Evolutionary conservation across 2,888 invertebrate genomes (phyloP).

Genomic region (Plemyria rubiginata): DNA sequence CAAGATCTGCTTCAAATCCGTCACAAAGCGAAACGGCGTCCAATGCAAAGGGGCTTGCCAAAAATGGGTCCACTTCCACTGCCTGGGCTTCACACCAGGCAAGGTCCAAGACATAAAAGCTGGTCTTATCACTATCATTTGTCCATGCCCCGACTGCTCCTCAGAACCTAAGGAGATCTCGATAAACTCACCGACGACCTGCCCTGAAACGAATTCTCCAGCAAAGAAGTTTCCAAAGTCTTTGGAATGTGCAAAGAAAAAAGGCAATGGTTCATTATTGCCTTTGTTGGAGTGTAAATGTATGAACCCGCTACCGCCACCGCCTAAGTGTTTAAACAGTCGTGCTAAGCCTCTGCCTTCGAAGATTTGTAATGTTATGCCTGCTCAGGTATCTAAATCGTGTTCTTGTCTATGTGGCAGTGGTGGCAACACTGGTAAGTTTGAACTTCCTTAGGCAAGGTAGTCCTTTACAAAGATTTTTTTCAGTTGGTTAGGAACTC

Average conservation of each 20-base stretch:
- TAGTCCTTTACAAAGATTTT: not conserved
- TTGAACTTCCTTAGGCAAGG: not conserved
- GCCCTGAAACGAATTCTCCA: not conserved
- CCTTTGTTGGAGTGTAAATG: not conserved
- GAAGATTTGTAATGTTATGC: not conserved
- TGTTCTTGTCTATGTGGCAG: conserved; percentile 2
- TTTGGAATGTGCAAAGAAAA: conserved; percentile 9
- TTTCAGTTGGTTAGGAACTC: no score
- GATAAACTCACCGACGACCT: not conserved
- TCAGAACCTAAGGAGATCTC: conserved; percentile 13
- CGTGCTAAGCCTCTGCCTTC: not conserved
- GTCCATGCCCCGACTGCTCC: conserved; percentile 21
- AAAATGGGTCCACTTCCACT: conserved; percentile 21
- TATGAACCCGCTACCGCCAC: not conserved
- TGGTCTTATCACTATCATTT: conserved; percentile 13
- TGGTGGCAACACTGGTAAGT: not conserved
- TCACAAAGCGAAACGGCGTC: conserved; percentile 9
- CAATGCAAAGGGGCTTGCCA: conserved; percentile 19
- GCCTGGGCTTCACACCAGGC: conserved; percentile 15
- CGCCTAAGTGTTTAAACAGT: not conserved
- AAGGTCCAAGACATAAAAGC: conserved; percentile 18
- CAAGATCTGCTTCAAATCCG: conserved; percentile 17
- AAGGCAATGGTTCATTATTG: not conserved
- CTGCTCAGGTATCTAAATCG: not conserved
- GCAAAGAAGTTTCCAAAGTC: conserved; percentile 1